Conservation (phyloP, 1,140 invertebrate species). For the Rhysida immarginata region DNA sequence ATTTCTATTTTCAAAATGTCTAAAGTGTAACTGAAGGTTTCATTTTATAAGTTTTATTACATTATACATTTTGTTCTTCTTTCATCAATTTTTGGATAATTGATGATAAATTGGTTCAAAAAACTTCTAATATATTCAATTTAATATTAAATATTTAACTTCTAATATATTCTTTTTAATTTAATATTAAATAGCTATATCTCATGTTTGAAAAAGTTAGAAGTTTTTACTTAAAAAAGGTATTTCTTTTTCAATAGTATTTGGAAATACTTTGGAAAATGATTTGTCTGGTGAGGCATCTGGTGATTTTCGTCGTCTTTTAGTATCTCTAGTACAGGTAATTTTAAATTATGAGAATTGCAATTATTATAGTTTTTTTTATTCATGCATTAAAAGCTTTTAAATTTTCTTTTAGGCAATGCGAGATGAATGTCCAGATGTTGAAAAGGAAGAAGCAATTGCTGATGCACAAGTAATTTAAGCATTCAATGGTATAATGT, state of each 20-base stretch:
- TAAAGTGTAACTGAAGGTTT: too few relatives aligned
- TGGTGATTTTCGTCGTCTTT: constrained; percentile 75
- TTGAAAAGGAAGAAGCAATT: neutral
- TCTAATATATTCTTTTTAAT: too few relatives aligned
- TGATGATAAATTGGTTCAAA: too few relatives aligned
- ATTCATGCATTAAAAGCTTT: neutral
- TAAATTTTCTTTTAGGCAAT: neutral
- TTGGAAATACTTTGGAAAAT: constrained; percentile 63
- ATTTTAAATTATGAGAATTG: constrained; percentile 8
- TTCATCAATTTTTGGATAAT: too few relatives aligned
- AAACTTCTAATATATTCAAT: too few relatives aligned
- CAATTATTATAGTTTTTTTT: neutral
- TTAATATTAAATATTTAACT: too few relatives aligned
- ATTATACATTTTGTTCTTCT: too few relatives aligned
- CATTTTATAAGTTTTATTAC: too few relatives aligned
- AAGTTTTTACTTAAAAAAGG: neutral
- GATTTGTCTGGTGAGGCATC: constrained; percentile 86
- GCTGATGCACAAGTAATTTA: neutral
- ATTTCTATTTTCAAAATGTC: too few relatives aligned
- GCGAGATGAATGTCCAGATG: neutral
- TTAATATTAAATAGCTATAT: neutral
- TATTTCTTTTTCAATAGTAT: constrained; percentile 42
- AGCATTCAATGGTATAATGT: too few relatives aligned
- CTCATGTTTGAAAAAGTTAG: neutral
- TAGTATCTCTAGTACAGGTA: constrained; percentile 41